A percentile compares a stretch with the other conserved stretches of the same genome.
Evolutionary conservation across 2,888 invertebrate species (phyloP).

Genomic region (Disparrhopalites patrizii): DNA sequence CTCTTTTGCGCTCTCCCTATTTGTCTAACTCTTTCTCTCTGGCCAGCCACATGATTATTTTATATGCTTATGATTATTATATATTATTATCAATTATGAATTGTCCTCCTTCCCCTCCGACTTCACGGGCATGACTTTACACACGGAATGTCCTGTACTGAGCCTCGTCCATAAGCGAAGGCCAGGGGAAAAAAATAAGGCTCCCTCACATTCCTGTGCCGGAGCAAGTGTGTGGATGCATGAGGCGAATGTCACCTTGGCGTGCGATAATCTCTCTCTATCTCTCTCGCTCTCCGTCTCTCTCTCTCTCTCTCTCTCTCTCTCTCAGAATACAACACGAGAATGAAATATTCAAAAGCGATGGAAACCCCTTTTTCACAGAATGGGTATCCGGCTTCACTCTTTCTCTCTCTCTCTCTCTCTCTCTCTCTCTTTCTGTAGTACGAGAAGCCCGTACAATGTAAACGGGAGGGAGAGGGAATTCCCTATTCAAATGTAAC

Average conservation of each 20-base stretch:
- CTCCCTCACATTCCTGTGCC: too few species aligned
- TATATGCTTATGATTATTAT: too few species aligned
- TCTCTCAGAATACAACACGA: too few species aligned
- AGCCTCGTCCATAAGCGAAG: background rate
- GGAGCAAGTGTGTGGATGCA: too few species aligned
- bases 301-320: too few species aligned
- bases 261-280: slow-evolving; percentile 30
- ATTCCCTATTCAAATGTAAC: slow-evolving; percentile 30
- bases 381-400: slow-evolving; percentile 26
- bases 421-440: background rate
- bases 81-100: too few species aligned
- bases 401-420: slow-evolving; percentile 4
- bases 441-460: background rate
- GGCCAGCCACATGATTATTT: too few species aligned
- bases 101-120: background rate
- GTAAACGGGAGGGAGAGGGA: background rate
- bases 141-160: background rate
- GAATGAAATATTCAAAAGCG: slow-evolving; percentile 32
- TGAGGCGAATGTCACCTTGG: slow-evolving; percentile 31
- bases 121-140: background rate
- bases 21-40: too few species aligned
- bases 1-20: background rate
- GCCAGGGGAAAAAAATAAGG: slow-evolving; percentile 24
- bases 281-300: too few species aligned
- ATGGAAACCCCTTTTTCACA: slow-evolving; percentile 29